Percentiles rank a stretch among this genome's conserved stretches.
Conservation (phyloP, 2,113 vertebrate genomes). For the Atractosteus spatula region DNA sequence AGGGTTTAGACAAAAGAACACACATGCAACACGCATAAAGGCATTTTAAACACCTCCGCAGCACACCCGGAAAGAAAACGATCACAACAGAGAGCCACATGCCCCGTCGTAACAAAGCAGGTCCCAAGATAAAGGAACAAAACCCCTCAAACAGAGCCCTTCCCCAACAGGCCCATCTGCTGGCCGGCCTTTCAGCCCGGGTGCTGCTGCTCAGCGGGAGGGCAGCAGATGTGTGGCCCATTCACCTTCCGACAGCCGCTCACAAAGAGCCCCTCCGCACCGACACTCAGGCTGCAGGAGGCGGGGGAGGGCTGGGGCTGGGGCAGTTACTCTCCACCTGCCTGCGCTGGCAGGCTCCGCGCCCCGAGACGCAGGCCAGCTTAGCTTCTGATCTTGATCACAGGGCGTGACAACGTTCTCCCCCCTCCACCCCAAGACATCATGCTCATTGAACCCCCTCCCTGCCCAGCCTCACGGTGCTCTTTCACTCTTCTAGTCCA, state of each 20-base stretch:
- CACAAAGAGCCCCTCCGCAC: constrained; percentile 64
- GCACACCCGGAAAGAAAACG: too few relatives aligned
- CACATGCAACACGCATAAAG: too few relatives aligned
- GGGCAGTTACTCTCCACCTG: constrained; percentile 36
- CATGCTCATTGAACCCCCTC: too few relatives aligned
- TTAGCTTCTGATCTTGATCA: constrained; percentile 21
- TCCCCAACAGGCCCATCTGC: constrained; percentile 50
- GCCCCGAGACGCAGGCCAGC: constrained; percentile 15
- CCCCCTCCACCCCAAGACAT: too few relatives aligned
- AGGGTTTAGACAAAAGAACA: too few relatives aligned
- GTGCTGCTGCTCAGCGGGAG: constrained; percentile 38
- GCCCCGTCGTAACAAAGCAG: background rate
- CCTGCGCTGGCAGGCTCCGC: constrained; percentile 23
- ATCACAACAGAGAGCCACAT: background rate
- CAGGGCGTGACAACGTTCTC: constrained; percentile 6
- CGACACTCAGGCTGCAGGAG: constrained; percentile 58
- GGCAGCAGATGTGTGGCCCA: constrained; percentile 69
- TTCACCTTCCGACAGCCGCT: constrained; percentile 59
- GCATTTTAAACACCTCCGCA: too few relatives aligned
- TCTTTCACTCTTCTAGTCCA: too few relatives aligned
- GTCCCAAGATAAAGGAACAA: background rate
- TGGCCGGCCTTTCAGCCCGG: constrained; percentile 35
- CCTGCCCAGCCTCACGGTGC: too few relatives aligned
- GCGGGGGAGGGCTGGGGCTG: constrained; percentile 12
- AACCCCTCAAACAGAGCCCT: constrained; percentile 15